phyloP scores from a whole-genome alignment of 1,140 invertebrate genomes.

The Lordiphosa collinella region DNA sequence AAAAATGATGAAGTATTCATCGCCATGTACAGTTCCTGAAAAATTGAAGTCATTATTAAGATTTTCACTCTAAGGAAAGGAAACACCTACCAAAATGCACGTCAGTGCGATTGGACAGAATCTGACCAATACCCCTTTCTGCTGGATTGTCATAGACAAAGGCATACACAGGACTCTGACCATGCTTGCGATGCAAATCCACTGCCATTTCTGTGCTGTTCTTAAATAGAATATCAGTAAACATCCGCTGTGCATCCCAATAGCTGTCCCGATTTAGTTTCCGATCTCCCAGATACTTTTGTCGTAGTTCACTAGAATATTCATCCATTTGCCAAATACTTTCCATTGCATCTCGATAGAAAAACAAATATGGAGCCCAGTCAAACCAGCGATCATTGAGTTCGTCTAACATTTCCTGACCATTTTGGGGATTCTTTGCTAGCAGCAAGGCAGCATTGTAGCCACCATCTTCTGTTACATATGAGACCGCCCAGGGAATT shows the following conservation, averaged over 20 bases:
- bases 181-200: slow-evolving; percentile 30
- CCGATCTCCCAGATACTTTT: slow-evolving; percentile 37
- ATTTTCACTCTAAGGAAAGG: not conserved
- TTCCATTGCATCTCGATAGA: slow-evolving; percentile 35
- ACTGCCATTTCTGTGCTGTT: slow-evolving; percentile 37
- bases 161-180: slow-evolving; percentile 31
- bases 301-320: slow-evolving; percentile 29
- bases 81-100: slow-evolving; percentile 35
- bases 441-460: slow-evolving; percentile 80
- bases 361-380: slow-evolving; percentile 44
- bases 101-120: slow-evolving; percentile 24
- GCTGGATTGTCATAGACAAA: slow-evolving; percentile 59
- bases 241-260: slow-evolving; percentile 34
- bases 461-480: slow-evolving; percentile 81
- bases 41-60: not conserved
- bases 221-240: slow-evolving; percentile 56
- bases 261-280: slow-evolving; percentile 40
- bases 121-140: slow-evolving; percentile 26
- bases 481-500: slow-evolving; percentile 81
- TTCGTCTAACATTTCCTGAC: slow-evolving; percentile 16
- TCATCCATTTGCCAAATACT: slow-evolving; percentile 33
- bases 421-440: not conserved
- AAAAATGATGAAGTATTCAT: slow-evolving; percentile 56
- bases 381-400: slow-evolving; percentile 49
- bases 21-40: slow-evolving; percentile 55